Percentiles rank a stretch among this genome's conserved stretches.
Evolutionary conservation across 2,888 invertebrate species (phyloP).

Genomic region (Watsonalla cultraria): DNA sequence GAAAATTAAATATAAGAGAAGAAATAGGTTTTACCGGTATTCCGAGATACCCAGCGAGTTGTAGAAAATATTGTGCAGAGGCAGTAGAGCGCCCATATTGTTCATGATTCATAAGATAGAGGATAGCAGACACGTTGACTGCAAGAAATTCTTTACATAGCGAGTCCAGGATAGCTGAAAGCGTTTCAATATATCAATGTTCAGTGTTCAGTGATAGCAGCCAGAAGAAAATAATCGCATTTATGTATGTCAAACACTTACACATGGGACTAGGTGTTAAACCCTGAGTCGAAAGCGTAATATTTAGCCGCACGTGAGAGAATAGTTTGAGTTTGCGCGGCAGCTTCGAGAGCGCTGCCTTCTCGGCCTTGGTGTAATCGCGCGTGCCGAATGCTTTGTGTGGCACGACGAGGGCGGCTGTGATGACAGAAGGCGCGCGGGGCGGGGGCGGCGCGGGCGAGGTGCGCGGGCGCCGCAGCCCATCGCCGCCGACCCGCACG

Average conservation of each 20-base stretch:
- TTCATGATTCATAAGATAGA: conserved; percentile 97
- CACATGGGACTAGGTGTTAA: conserved; percentile 88
- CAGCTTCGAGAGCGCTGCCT: conserved; percentile 81
- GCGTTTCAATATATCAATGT: conserved; percentile 42
- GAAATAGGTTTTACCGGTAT: conserved; percentile 84
- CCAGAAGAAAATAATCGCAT: not conserved
- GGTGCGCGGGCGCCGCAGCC: conserved; percentile 58
- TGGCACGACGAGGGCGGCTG: conserved; percentile 87
- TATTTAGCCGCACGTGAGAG: conserved; percentile 83
- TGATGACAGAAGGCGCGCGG: conserved; percentile 72
- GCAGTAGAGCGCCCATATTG: conserved; percentile 95
- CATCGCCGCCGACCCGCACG: conserved; percentile 58
- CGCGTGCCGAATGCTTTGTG: conserved; percentile 86
- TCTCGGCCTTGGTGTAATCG: conserved; percentile 85
- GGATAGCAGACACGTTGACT: conserved; percentile 93
- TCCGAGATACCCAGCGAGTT: conserved; percentile 94
- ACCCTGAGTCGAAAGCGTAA: conserved; percentile 84
- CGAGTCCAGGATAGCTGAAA: conserved; percentile 91
- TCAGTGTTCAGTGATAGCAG: conserved; percentile 6
- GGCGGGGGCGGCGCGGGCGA: conserved; percentile 68
- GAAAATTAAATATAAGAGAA: conserved; percentile 16
- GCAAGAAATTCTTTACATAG: conserved; percentile 93
- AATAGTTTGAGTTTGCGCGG: conserved; percentile 84
- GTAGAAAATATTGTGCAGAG: conserved; percentile 95
- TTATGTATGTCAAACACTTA: conserved; percentile 56